Conservation (phyloP, 1,140 invertebrate species). For the Phenacoccus solenopsis region DNA sequence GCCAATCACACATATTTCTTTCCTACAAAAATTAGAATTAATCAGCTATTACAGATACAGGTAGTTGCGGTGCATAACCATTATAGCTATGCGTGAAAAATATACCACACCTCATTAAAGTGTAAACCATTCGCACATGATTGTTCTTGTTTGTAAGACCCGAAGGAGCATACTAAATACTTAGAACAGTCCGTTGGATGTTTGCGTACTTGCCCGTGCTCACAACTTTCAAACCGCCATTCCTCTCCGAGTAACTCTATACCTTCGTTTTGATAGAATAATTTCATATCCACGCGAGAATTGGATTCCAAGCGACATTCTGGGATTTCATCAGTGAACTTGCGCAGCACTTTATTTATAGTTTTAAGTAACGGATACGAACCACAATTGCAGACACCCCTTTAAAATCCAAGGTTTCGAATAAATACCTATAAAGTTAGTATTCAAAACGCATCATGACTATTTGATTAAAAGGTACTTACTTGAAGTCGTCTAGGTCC, state of each 20-base stretch:
- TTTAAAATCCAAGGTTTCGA: too few species aligned
- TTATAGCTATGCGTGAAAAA: too few species aligned
- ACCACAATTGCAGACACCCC: conserved; percentile 54
- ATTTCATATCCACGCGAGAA: neutral
- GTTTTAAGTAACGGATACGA: conserved; percentile 63
- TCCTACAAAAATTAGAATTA: conserved; percentile 19
- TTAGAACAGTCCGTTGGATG: conserved; percentile 58
- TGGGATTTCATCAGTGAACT: conserved; percentile 38
- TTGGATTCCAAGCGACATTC: conserved; percentile 28
- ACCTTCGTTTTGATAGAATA: neutral
- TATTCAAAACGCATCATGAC: too few species aligned
- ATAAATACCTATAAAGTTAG: too few species aligned
- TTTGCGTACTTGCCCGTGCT: conserved; percentile 31
- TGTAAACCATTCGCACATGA: conserved; percentile 53
- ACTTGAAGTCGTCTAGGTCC: conserved; percentile 59
- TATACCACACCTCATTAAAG: conserved; percentile 50
- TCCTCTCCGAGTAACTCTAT: neutral
- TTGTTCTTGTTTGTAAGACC: conserved; percentile 43
- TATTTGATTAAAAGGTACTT: neutral
- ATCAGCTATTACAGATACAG: neutral
- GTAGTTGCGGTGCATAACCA: too few species aligned
- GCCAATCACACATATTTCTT: conserved; percentile 56
- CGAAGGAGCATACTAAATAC: conserved; percentile 67
- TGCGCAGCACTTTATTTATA: conserved; percentile 56
- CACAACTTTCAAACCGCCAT: neutral